Base-by-base conservation (phyloP, 2,113 vertebrate species). In the Dicerorhinus sumatrensis region DNA sequence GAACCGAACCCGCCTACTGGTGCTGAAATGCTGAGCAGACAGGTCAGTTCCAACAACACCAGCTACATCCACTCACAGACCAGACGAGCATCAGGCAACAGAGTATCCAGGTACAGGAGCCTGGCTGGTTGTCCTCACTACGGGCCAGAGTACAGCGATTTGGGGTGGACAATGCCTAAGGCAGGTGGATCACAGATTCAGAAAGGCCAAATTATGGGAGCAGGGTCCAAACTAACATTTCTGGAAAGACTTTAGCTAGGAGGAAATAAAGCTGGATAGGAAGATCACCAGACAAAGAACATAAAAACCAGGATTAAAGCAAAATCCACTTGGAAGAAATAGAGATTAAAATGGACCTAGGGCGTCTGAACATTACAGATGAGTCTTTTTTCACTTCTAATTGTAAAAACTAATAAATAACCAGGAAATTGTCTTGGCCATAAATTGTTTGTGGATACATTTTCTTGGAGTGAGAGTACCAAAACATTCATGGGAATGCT, bases 261-360 rank as follows among this genome's bases (percentile, higher is more conserved):
- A 96, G 13, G 36, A 76, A 87, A 83, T 69, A 75, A 95, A 56
- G 5, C 39, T 70, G 17, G 2, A 3, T 29, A 77, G 48, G 67
- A 79, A 79, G 84, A 82, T 67, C 10, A 60, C 23, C 42, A 93
- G 84, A 81, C 72, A 90, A 77, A 62, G n/a, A 84, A 67, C 31
- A 42, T 79, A 60, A 77, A 87, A 96, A 67, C 46, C 54, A 82
- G 46, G 60, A 81, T 79, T 97, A 82, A 73, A 85, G 77, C 72
- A 87, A 72, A 83, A 91, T 91, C 36, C 31, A 75, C 18, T 79
- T 21, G 46, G 90, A 95, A 72, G 17, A 3, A 79, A n/a, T 2
- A 54, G 20, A 87, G 69, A 92, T 91, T 81, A 81, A 23, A 92
- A 77, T 62, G 23, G 9, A 89, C 36, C 7, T 87, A 23, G 29